These are phyloP conservation scores for Basileuterus tristriatus DNA, from an alignment of 2,797 vertebrate species.

Conservation along the genomic window DNA sequence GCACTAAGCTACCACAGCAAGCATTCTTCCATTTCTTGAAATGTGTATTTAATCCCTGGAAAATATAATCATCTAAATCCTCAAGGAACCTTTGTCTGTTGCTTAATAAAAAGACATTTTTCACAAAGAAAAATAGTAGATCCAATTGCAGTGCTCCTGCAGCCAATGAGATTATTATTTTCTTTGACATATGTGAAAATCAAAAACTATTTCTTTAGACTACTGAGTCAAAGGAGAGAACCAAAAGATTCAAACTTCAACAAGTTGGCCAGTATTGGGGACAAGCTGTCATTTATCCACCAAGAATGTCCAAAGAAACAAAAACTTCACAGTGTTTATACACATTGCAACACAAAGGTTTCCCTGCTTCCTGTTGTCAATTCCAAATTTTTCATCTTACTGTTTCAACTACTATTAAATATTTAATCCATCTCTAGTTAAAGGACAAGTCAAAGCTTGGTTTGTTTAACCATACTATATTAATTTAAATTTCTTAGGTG, in stretches of 20 bases:
- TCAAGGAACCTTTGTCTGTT: background rate
- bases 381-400: background rate
- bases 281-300: rapidly evolving
- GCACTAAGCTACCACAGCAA: background rate
- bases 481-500: background rate
- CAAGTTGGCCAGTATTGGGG: rapidly evolving
- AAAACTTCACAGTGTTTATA: background rate
- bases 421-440: background rate
- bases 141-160: background rate
- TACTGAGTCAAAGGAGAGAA: background rate
- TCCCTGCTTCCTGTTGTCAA: background rate
- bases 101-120: background rate
- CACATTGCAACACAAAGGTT: background rate
- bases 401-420: background rate
- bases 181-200: background rate
- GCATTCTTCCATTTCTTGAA: background rate
- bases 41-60: background rate
- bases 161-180: background rate
- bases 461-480: background rate
- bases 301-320: background rate
- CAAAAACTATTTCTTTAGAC: background rate
- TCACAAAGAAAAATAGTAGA: background rate
- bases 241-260: background rate
- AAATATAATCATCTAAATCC: background rate
- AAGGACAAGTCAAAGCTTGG: rapidly evolving